Base-by-base conservation (phyloP, 1,140 invertebrate species). In the Aphaenogaster floridana region DNA sequence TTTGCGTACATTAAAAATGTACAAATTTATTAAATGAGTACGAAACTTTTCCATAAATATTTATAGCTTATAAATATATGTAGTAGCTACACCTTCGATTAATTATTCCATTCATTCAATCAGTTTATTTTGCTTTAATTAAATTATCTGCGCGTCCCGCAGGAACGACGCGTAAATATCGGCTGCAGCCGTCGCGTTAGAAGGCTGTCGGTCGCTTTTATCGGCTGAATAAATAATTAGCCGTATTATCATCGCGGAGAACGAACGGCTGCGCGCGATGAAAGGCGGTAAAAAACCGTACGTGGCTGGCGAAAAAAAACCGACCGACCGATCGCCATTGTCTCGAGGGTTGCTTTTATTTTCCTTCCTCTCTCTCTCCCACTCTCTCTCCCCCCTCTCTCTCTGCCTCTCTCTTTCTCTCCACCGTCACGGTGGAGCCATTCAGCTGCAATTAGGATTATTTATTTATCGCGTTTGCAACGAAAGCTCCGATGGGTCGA, bases 401-500 rank as follows among this genome's bases (percentile, higher is more conserved):
- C 6, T 71, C 15, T 71, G 0, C 54, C 59, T 34, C 54, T 78
- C 50, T 79, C 71, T 28, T 28, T 59, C 34, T 48, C 42, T 54
- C 63, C 28, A 48, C 77, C 17, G 57, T 87, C 77, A 52, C 39
- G 61, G 52, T 81, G 45, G 15, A 74, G 57, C 89, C 71, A 80
- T 91, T 91, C 88, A 54, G 21, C 76, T 64, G 83, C 88, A 91
- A 91, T 91, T 91, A 91, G 88, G 86, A 88, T 91, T 91, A 91
- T 91, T 91, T 91, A 90, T 90, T 91, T 90, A 88, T 86, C 86
- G 50, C 64, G 39, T 74, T 81, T 17, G 48, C 45, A 68, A 64
- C 28, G 61, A 80, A 64, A 59, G 50, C 48, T 52, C 15, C 48
- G 59, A 68, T 59, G n/a, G 50, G 68, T 76, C 83, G 61, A 21